phyloP scores from a whole-genome alignment of 2,888 invertebrate species.

The Pseudococcus jackbeardsleyi region DNA sequence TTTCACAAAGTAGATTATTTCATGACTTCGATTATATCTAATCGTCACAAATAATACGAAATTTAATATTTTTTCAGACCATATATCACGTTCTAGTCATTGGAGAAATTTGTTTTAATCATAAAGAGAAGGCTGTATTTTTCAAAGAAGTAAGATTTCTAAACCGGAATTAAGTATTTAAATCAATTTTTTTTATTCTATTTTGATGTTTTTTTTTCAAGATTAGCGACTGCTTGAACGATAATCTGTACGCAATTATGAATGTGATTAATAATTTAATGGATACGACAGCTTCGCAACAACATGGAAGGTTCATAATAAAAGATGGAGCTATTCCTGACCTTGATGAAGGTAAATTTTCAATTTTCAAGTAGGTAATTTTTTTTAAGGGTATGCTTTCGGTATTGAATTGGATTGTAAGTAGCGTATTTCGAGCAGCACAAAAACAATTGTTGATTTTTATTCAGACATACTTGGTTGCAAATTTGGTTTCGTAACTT shows the following conservation, averaged over 20 bases:
- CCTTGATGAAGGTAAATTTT: slow-evolving; percentile 78
- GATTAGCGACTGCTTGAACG: slow-evolving; percentile 70
- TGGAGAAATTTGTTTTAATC: slow-evolving; percentile 76
- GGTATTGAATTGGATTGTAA: no score
- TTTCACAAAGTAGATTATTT: slow-evolving; percentile 76
- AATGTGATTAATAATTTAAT: slow-evolving; percentile 81
- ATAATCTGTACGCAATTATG: slow-evolving; percentile 75
- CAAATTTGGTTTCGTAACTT: no score
- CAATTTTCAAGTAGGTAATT: slow-evolving; percentile 66
- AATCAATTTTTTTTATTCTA: neutral
- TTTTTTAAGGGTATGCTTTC: no score
- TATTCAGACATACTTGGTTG: no score
- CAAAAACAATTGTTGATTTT: no score
- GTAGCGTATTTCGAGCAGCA: no score
- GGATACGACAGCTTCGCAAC: slow-evolving; percentile 77
- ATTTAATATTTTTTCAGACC: slow-evolving; percentile 72
- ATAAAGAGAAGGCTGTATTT: slow-evolving; percentile 72
- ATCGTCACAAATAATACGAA: neutral
- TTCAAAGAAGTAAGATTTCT: slow-evolving; percentile 71
- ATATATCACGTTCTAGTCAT: slow-evolving; percentile 79
- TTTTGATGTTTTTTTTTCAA: slow-evolving; percentile 65
- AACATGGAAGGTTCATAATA: slow-evolving; percentile 79
- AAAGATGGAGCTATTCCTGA: slow-evolving; percentile 81
- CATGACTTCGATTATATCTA: neutral
- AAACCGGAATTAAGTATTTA: no score